These are phyloP conservation scores for Perca fluviatilis DNA, from an alignment of 2,113 vertebrate genomes.

Conservation along the genomic window DNA sequence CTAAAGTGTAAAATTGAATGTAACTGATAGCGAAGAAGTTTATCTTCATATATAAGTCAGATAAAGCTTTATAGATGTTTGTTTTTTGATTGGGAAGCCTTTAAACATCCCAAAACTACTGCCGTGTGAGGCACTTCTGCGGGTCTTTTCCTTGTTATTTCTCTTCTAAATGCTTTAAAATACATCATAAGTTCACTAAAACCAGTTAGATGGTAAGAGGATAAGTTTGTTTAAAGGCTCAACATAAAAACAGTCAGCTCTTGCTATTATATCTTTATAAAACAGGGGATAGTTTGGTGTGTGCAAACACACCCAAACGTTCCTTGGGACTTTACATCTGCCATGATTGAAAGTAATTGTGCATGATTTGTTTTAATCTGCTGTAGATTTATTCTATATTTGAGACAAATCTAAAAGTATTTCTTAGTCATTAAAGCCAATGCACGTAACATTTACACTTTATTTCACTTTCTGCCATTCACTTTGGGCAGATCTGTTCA, in stretches of 20 bases:
- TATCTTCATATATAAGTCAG: not conserved
- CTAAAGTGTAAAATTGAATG: accelerated
- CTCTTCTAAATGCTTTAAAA: constrained; percentile 24
- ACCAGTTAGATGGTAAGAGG: accelerated
- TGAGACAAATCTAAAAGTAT: no score
- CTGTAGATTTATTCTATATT: no score
- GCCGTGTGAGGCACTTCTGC: not conserved
- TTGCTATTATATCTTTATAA: accelerated
- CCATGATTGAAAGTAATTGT: no score
- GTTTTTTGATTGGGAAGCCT: not conserved
- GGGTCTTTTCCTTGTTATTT: constrained; percentile 11
- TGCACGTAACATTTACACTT: no score
- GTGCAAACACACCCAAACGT: constrained; percentile 31
- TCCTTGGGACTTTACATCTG: no score
- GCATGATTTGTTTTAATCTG: no score
- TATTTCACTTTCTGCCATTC: no score
- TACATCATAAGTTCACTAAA: accelerated
- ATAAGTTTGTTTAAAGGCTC: not conserved
- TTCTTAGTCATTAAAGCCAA: no score
- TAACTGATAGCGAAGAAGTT: not conserved
- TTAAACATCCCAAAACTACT: not conserved
- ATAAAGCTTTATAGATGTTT: accelerated
- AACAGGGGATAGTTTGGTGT: not conserved
- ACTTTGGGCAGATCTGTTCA: no score
- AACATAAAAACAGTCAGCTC: not conserved